A percentile compares a stretch with the other conserved stretches of the same genome.
Conservation (phyloP, 2,797 vertebrate genomes). For the Coccyzus lansbergi region DNA sequence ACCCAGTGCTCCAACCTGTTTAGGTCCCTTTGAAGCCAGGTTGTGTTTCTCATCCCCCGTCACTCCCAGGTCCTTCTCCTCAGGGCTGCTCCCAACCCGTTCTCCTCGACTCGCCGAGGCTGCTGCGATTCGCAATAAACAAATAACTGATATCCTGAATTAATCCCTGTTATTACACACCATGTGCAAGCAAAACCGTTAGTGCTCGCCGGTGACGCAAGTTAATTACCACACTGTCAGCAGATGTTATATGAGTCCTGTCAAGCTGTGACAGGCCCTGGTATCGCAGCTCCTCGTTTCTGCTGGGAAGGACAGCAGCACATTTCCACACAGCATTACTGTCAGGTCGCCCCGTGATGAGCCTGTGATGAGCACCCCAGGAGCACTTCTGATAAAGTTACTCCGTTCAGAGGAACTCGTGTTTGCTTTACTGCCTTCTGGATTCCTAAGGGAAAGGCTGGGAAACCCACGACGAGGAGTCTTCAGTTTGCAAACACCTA, state of each 20-base stretch:
- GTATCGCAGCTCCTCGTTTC: neutral
- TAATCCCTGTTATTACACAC: neutral
- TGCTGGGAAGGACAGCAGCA: constrained; percentile 1
- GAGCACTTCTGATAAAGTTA: constrained; percentile 52
- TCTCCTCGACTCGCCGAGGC: neutral
- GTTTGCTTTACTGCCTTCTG: neutral
- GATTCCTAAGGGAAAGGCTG: constrained; percentile 4
- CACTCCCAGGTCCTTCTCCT: too few relatives aligned
- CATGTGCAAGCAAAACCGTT: neutral
- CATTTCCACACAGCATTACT: neutral
- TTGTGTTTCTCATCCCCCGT: neutral
- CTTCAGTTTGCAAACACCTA: constrained; percentile 35
- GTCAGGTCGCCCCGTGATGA: constrained; percentile 15
- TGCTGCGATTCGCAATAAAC: neutral
- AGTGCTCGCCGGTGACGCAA: neutral
- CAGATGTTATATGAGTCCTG: neutral
- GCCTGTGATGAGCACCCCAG: constrained; percentile 28
- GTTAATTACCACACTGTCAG: constrained; percentile 40
- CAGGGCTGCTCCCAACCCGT: too few relatives aligned
- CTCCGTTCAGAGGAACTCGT: constrained; percentile 31
- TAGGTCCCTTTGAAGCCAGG: neutral
- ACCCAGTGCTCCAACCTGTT: too few relatives aligned
- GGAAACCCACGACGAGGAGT: constrained; percentile 19
- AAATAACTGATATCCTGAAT: constrained; percentile 25
- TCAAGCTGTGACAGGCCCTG: constrained; percentile 24